Base-by-base conservation (phyloP, 2,888 invertebrate species). In the Drosophila maculinotata region DNA sequence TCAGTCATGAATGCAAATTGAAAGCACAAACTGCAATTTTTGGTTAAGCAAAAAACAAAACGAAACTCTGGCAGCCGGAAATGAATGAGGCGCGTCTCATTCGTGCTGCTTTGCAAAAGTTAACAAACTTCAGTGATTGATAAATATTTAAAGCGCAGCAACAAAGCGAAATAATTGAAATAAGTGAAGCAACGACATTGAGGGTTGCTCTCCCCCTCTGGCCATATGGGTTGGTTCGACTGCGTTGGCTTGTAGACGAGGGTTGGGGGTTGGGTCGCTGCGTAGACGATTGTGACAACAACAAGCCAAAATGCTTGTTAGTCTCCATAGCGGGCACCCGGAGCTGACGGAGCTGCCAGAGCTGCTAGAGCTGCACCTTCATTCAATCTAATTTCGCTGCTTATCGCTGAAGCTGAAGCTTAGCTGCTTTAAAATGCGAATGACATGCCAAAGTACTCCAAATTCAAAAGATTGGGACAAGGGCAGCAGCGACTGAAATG, bases 111-210 rank as follows among this genome's bases (percentile, higher is more conserved):
- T 71, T 56, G 69, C n/a, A 66, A 86, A 89, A 88, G 89, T 85
- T 87, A 90, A 89, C 90, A 90, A 90, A 91, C 89, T 90, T 84
- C 73, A 76, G 84, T 90, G 90, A 91, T 91, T 91, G 90, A 91
- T 91, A 91, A 91, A 91, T 91, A 91, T 91, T 91, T 91, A 91
- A 91, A 85, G 84, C 87, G 85, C 87, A 87, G 76, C 82, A 90
- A 89, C 91, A 91, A 90, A 89, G 90, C 90, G 87, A 91, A 91
- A 90, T 91, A 90, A 91, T 91, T 91, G 91, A 91, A 91, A 90
- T 90, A 91, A 91, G 89, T 90, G 90, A 90, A 90, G 89, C 90
- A 87, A 84, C 80, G 78, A 72, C 79, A 73, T 72, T 71, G 72
- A 69, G 76, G 70, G 76, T 71, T 71, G 81, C 64, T 66, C 67